Evolutionary conservation across 2,113 vertebrate species (phyloP).

Genomic region (Erythrocercus mccallii): DNA sequence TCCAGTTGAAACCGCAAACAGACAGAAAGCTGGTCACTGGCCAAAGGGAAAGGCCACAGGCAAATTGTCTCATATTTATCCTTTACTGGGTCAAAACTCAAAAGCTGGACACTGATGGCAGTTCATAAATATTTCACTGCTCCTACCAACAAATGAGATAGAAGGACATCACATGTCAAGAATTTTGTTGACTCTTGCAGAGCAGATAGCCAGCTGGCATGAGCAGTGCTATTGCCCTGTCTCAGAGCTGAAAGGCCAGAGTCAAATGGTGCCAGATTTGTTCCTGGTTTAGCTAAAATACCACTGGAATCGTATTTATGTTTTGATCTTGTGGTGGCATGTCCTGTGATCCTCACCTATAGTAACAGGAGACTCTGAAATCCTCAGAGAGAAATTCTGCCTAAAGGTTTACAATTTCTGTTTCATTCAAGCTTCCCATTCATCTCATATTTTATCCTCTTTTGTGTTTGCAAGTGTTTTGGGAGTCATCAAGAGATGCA

Average conservation of each 20-base stretch:
- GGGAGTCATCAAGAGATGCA: not conserved
- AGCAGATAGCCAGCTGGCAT: constrained; percentile 52
- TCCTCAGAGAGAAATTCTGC: not conserved
- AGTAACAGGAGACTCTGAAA: not conserved
- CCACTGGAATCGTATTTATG: not conserved
- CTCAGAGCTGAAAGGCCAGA: constrained; percentile 43
- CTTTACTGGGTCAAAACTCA: constrained; percentile 20
- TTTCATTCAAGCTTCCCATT: constrained; percentile 47
- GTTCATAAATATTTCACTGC: constrained; percentile 35
- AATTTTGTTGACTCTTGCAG: constrained; percentile 61
- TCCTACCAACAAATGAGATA: constrained; percentile 51
- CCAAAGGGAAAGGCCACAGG: constrained; percentile 64
- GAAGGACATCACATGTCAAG: constrained; percentile 42
- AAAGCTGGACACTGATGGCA: constrained; percentile 9
- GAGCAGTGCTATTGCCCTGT: not conserved
- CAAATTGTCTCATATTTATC: constrained; percentile 52
- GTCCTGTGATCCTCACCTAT: not conserved
- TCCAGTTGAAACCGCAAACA: constrained; percentile 68
- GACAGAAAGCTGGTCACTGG: constrained; percentile 68
- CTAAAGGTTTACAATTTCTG: constrained; percentile 1
- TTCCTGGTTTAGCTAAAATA: constrained; percentile 30
- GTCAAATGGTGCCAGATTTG: constrained; percentile 19
- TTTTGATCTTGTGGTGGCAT: not conserved
- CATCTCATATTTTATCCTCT: constrained; percentile 40
- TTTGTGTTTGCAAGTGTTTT: constrained; percentile 5